Percentiles rank a stretch among this genome's conserved stretches.
phyloP scores from a whole-genome alignment of 1,140 invertebrate species.

The Heterodera carotae region DNA sequence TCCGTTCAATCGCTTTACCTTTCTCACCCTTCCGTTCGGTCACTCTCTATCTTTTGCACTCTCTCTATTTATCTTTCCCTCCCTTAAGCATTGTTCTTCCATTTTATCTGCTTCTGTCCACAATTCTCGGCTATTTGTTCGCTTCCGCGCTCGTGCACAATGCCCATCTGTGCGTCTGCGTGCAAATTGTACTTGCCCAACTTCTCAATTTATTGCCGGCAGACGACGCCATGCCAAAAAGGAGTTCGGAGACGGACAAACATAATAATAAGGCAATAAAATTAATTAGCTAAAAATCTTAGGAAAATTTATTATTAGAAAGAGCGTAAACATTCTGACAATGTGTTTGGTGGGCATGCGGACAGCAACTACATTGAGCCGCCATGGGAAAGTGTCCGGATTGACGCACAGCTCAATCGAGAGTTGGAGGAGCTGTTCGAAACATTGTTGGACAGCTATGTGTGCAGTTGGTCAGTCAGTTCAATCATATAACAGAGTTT shows the following conservation, averaged over 20 bases:
- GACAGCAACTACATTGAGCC: slow-evolving; percentile 7
- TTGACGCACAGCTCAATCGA: slow-evolving; percentile 35
- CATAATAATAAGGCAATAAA: not conserved
- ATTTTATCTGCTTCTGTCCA: not conserved
- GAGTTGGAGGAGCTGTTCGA: slow-evolving; percentile 48
- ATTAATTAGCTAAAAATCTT: too few relatives aligned
- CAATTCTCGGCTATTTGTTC: slow-evolving; percentile 13
- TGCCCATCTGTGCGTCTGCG: slow-evolving; percentile 16
- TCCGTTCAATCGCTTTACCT: too few relatives aligned
- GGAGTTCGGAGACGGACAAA: not conserved
- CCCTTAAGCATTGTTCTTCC: slow-evolving; percentile 8
- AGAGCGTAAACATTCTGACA: not conserved
- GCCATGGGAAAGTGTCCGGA: slow-evolving; percentile 22
- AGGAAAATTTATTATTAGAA: too few relatives aligned
- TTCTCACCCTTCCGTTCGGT: too few relatives aligned
- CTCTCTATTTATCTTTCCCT: too few relatives aligned
- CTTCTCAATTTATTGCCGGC: slow-evolving; percentile 5
- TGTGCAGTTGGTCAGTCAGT: slow-evolving; percentile 45
- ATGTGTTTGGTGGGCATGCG: not conserved
- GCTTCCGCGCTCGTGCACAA: slow-evolving; percentile 16
- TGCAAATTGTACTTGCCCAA: slow-evolving; percentile 25
- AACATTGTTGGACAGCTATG: slow-evolving; percentile 40
- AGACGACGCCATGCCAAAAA: not conserved
- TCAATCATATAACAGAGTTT: slow-evolving; percentile 11
- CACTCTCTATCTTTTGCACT: too few relatives aligned